Percentiles rank a stretch among this genome's conserved stretches.
Evolutionary conservation across 2,113 vertebrate species (phyloP).

Genomic region (Acanthisitta chloris): DNA sequence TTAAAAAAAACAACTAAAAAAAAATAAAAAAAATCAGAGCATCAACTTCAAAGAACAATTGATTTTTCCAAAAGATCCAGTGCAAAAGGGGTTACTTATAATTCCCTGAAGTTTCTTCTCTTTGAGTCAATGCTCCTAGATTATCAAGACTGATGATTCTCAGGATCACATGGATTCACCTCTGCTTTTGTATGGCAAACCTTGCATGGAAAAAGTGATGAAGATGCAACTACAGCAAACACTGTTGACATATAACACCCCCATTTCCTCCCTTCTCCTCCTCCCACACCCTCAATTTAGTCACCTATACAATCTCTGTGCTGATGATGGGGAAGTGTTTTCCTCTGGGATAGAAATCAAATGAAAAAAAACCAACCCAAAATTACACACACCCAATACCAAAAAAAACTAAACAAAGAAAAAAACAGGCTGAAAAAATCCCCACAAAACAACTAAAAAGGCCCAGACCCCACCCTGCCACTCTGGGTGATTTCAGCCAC

Average conservation of each 20-base stretch:
- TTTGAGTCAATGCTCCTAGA: not conserved
- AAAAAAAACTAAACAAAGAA: accelerated
- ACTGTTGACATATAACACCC: accelerated
- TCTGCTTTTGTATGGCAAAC: not conserved
- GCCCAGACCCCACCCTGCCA: not conserved
- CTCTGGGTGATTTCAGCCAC: not conserved
- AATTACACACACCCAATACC: not conserved
- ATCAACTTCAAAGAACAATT: not conserved
- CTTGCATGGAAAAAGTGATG: not conserved
- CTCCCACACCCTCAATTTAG: accelerated
- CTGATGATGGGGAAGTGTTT: not conserved
- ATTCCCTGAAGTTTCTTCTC: not conserved
- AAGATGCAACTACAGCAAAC: not conserved
- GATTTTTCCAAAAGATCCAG: not conserved
- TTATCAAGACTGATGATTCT: not conserved
- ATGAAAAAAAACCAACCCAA: not conserved
- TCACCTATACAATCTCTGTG: not conserved
- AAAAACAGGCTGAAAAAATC: not conserved
- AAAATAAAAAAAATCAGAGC: not conserved
- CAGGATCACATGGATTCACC: not conserved
- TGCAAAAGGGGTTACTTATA: not conserved
- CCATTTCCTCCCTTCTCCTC: accelerated
- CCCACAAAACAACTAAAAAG: not conserved
- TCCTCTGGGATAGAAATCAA: not conserved
- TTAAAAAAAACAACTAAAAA: not conserved